phyloP scores from a whole-genome alignment of 1,140 invertebrate genomes.

The Papilio helenus region DNA sequence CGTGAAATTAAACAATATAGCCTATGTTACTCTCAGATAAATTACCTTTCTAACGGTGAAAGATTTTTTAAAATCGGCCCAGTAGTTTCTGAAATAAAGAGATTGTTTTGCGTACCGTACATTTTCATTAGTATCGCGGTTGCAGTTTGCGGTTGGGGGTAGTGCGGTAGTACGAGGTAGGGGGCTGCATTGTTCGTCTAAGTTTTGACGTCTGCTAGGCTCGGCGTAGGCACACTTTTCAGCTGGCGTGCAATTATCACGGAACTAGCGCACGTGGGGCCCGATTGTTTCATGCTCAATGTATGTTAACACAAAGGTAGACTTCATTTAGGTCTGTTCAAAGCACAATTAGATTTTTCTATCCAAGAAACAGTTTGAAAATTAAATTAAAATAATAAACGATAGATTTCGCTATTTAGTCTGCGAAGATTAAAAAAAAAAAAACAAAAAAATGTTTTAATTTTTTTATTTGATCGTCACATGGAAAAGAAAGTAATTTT shows the following conservation, averaged over 20 bases:
- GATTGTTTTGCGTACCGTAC: constrained; percentile 1
- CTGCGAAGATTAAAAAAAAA: too few relatives aligned
- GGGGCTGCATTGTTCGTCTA: background rate
- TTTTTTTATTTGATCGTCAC: too few relatives aligned
- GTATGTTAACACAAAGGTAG: background rate
- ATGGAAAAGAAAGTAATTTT: too few relatives aligned
- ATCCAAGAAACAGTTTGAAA: too few relatives aligned
- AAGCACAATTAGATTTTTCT: background rate
- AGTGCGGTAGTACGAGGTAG: background rate
- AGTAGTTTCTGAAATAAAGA: too few relatives aligned
- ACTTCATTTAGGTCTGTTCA: background rate
- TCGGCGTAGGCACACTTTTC: constrained; percentile 21
- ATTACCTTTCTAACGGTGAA: too few relatives aligned
- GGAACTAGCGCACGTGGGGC: constrained; percentile 6
- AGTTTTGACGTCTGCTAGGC: constrained; percentile 28
- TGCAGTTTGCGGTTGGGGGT: background rate
- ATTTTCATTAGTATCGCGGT: constrained; percentile 10
- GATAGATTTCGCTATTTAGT: too few relatives aligned
- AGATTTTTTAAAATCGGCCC: too few relatives aligned
- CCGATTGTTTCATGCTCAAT: background rate
- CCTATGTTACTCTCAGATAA: too few relatives aligned
- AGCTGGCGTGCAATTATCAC: background rate
- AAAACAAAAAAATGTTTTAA: too few relatives aligned
- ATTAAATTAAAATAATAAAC: too few relatives aligned
- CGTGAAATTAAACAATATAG: too few relatives aligned